Evolutionary conservation across 2,888 invertebrate genomes (phyloP), one percentile per base, ranked within the genome.

Genomic region (Drosophila formosana): DNA sequence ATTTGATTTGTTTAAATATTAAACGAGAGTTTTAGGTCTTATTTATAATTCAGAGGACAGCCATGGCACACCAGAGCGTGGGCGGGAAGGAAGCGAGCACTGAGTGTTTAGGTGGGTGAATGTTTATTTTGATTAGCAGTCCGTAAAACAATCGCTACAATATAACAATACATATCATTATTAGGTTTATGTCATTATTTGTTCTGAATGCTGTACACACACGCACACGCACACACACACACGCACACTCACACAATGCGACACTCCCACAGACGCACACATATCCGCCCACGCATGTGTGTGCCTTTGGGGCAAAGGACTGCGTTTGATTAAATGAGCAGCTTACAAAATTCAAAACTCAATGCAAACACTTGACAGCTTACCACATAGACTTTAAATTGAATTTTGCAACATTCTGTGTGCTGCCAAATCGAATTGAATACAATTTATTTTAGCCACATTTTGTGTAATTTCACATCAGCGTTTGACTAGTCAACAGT

Each of bases 1-100:
- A 88, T 88, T 88, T 85, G 83, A 88, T 85, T 85, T 85, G 86
- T 88, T 88, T 88, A 88, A 85, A 85, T 85, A 85, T 85, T 85
- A 78, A 85, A 88, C 83, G 75, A 78, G 83, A 85, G 75, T 83
- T 88, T 88, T 88, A 85, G 88, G 66, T 81, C 80, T 85, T 68
- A 88, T 85, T 79, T 83, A 83, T 85, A 83, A 88, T 88, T 72
- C 86, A 85, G 66, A 67, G 64, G 69, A 52, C 67, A 64, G 72
- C 23, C 49, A 56, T 9, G 11, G 11, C n/a, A 28, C 18, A 4
- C 30, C 13, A 53, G 6, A 8, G 57, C 18, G 18, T 18, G 43
- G 25, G 18, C 3, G 28, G 8, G 30, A 23, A 26, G 26, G 18
- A n/a, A 39, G 26, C 4, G 23, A 18, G 18, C 18, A 18, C 1